Conservation (phyloP, 2,113 vertebrate genomes). For the Myrmecobius fasciatus region DNA sequence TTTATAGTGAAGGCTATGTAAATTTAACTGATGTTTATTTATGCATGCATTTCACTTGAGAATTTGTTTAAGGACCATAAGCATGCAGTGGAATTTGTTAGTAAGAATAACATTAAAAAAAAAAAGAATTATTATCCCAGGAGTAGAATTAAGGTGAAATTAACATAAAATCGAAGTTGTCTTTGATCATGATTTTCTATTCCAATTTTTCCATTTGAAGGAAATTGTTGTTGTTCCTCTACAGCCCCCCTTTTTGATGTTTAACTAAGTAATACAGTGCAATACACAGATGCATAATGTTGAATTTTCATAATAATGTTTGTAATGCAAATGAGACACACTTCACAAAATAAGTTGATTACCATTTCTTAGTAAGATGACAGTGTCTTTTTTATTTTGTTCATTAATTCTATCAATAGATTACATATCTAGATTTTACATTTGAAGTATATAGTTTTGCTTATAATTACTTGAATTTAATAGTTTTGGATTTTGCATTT, state of each 20-base stretch:
- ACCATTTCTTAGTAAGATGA: constrained; percentile 90
- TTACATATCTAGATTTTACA: constrained; percentile 82
- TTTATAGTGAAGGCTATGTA: constrained; percentile 82
- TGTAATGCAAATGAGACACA: constrained; percentile 93
- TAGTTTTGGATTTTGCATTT: constrained; percentile 83
- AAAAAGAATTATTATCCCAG: constrained; percentile 83
- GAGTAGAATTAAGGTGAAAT: constrained; percentile 87
- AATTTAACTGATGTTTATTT: constrained; percentile 87
- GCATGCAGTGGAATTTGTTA: constrained; percentile 82
- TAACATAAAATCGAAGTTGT: constrained; percentile 87
- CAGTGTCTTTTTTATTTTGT: constrained; percentile 79
- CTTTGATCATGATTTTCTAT: constrained; percentile 86
- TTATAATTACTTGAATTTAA: constrained; percentile 84
- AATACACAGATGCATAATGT: constrained; percentile 81
- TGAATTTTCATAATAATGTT: constrained; percentile 89
- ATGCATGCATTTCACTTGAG: constrained; percentile 85
- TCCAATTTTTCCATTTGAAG: constrained; percentile 77
- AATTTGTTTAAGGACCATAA: constrained; percentile 84
- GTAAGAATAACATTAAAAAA: constrained; percentile 78
- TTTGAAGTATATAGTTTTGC: constrained; percentile 80
- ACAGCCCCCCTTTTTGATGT: constrained; percentile 79
- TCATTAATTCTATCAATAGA: constrained; percentile 83
- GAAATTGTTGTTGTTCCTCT: constrained; percentile 70
- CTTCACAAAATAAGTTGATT: constrained; percentile 91
- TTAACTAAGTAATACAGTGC: constrained; percentile 82